A percentile compares a stretch with the other conserved stretches of the same genome.
phyloP scores from a whole-genome alignment of 2,888 invertebrate genomes.

The Mythimna vitellina region DNA sequence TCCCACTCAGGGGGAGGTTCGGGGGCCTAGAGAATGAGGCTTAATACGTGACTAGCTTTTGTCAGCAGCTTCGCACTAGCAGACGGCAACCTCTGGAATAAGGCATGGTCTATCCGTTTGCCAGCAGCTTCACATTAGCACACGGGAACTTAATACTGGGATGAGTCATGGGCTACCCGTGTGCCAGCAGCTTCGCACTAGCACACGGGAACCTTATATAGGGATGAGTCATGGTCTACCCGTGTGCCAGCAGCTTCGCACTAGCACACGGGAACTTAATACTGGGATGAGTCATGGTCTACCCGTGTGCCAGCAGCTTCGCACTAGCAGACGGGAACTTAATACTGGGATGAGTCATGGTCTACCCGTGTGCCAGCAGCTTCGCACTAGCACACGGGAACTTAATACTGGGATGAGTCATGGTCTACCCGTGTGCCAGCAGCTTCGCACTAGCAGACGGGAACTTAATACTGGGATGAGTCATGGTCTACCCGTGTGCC shows the following conservation, averaged over 20 bases:
- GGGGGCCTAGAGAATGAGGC: conserved; percentile 74
- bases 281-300: not conserved
- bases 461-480: too few relatives aligned
- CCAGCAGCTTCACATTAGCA: not conserved
- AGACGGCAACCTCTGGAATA: not conserved
- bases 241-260: not conserved
- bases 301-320: not conserved
- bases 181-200: not conserved
- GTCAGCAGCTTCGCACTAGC: not conserved
- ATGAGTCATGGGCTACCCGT: not conserved
- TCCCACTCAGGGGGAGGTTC: conserved; percentile 80
- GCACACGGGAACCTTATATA: not conserved
- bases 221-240: not conserved
- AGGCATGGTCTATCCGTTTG: not conserved
- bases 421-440: too few relatives aligned
- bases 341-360: not conserved
- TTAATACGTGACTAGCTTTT: conserved; percentile 4
- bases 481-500: not conserved
- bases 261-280: not conserved
- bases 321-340: not conserved
- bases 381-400: not conserved
- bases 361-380: not conserved
- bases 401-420: not conserved
- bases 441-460: not conserved
- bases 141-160: not conserved